A percentile compares a stretch with the other conserved stretches of the same genome.
These are phyloP conservation scores for Mamestra configurata DNA, from an alignment of 1,140 invertebrate genomes.

Conservation along the genomic window DNA sequence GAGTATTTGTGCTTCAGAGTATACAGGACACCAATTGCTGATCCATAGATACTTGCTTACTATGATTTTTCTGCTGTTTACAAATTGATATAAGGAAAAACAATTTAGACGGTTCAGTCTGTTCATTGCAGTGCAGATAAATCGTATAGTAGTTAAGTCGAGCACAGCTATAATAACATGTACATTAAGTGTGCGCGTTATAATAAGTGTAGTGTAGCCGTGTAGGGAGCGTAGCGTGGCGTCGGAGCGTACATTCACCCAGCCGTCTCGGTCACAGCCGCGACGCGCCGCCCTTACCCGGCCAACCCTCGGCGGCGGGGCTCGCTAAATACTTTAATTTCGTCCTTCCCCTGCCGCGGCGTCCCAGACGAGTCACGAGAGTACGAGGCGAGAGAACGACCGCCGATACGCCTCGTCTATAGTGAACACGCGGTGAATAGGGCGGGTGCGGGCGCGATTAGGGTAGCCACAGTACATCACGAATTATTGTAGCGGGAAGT, in stretches of 20 bases:
- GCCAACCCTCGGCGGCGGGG: slow-evolving; percentile 51
- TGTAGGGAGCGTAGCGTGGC: slow-evolving; percentile 14
- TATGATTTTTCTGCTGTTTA: no score
- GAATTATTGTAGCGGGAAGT: no score
- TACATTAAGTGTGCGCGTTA: slow-evolving; percentile 6
- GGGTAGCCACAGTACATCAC: no score
- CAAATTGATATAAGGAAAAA: no score
- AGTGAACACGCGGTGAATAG: no score
- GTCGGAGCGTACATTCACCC: slow-evolving; percentile 59
- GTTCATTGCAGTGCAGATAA: neutral
- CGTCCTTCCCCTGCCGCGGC: slow-evolving; percentile 55
- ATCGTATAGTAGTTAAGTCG: neutral
- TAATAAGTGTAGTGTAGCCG: neutral
- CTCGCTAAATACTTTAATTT: slow-evolving; percentile 63
- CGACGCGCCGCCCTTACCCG: slow-evolving; percentile 55
- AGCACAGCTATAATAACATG: neutral
- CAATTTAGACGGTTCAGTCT: neutral
- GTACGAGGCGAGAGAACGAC: slow-evolving; percentile 42
- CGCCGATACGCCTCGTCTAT: neutral
- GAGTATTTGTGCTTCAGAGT: no score
- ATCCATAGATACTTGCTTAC: no score
- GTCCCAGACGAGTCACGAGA: slow-evolving; percentile 41
- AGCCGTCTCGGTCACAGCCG: slow-evolving; percentile 46
- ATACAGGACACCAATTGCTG: no score
- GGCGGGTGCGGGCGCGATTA: no score